Evolutionary conservation across 2,888 invertebrate genomes (phyloP).

Genomic region (Mythimna lalbum): DNA sequence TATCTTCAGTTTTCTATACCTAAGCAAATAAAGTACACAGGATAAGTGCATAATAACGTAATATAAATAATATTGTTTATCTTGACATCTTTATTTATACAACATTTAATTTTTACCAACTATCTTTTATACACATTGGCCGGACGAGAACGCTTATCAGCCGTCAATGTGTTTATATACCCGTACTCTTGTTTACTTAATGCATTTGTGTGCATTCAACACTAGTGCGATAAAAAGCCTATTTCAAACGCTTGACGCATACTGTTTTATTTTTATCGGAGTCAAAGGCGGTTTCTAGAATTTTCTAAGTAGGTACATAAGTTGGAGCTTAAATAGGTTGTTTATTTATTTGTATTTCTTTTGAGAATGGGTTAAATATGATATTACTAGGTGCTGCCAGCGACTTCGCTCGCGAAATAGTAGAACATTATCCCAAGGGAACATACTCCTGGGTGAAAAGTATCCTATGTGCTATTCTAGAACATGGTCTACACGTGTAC

Average conservation of each 20-base stretch:
- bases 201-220: conserved; percentile 73
- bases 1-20: not conserved
- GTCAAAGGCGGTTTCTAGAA: conserved; percentile 59
- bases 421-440: too few species aligned
- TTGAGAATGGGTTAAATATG: not conserved
- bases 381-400: not conserved
- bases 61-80: conserved; percentile 26
- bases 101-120: conserved; percentile 22
- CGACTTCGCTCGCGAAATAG: too few species aligned
- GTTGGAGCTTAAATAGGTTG: conserved; percentile 4
- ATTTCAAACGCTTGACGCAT: conserved; percentile 62
- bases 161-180: conserved; percentile 47
- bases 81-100: conserved; percentile 29
- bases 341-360: not conserved
- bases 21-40: not conserved
- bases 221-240: conserved; percentile 67
- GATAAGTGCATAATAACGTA: not conserved
- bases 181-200: conserved; percentile 72
- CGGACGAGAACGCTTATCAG: conserved; percentile 56
- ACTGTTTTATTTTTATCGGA: conserved; percentile 67
- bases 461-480: too few species aligned
- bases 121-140: conserved; percentile 21
- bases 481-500: too few species aligned
- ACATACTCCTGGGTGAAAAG: too few species aligned
- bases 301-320: conserved; percentile 22